A percentile compares a stretch with the other conserved stretches of the same genome.
Evolutionary conservation across 2,113 vertebrate genomes (phyloP).

Genomic region (Platysternon megacephalum): DNA sequence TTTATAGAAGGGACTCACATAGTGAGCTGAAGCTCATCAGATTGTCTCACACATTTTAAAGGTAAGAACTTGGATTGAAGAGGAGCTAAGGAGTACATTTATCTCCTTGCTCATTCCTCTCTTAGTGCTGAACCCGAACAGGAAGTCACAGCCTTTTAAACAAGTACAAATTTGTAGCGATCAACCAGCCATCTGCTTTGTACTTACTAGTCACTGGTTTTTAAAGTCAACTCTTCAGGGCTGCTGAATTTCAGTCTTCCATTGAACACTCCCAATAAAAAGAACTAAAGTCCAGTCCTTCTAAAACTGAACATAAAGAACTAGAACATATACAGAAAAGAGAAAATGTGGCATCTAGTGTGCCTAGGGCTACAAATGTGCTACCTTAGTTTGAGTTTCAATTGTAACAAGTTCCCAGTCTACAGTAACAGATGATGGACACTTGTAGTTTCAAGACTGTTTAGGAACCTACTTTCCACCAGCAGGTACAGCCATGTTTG

Average conservation of each 20-base stretch:
- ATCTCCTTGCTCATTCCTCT: constrained; percentile 13
- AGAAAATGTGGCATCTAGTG: constrained; percentile 59
- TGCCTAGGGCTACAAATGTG: constrained; percentile 73
- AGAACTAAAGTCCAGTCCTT: constrained; percentile 51
- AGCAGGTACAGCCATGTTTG: constrained; percentile 45
- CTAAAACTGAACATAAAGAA: constrained; percentile 64
- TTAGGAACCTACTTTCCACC: constrained; percentile 60
- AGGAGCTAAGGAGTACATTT: not conserved
- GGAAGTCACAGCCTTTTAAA: not conserved
- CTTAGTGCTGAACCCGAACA: not conserved
- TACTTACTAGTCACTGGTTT: constrained; percentile 21
- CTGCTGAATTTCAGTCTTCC: constrained; percentile 31
- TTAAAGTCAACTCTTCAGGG: constrained; percentile 20
- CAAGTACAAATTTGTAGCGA: not conserved
- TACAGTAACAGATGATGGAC: constrained; percentile 30
- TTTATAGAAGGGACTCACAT: not conserved
- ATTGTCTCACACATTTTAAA: constrained; percentile 57
- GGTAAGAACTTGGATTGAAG: constrained; percentile 18
- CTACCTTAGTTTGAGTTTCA: constrained; percentile 63
- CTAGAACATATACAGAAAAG: constrained; percentile 53
- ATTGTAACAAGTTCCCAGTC: constrained; percentile 38
- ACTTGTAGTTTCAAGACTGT: constrained; percentile 37
- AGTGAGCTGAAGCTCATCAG: constrained; percentile 42
- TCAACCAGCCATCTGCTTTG: constrained; percentile 36
- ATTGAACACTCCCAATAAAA: constrained; percentile 27